phyloP scores from a whole-genome alignment of 1,140 invertebrate genomes.

The Bombus balteatus region DNA sequence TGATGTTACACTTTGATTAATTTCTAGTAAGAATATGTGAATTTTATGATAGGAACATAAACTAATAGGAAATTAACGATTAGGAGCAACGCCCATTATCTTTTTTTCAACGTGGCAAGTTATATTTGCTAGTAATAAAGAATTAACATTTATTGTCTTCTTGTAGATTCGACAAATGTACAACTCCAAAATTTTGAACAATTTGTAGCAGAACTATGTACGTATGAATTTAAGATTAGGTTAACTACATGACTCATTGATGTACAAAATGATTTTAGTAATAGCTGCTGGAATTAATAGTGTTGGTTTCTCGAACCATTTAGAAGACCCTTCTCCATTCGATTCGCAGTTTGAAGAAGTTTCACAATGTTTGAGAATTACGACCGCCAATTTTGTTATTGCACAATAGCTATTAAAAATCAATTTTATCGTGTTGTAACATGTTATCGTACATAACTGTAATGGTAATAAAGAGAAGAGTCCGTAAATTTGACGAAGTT shows the following conservation, averaged over 20 bases:
- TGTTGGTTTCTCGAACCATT: neutral
- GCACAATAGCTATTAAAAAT: neutral
- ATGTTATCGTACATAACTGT: neutral
- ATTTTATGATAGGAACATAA: no score
- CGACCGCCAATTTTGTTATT: neutral
- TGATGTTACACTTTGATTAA: no score
- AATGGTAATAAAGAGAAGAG: neutral
- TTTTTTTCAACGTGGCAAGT: no score
- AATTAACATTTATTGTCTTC: no score
- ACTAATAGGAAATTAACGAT: no score
- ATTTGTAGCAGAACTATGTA: neutral
- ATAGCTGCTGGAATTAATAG: neutral
- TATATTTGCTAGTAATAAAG: no score
- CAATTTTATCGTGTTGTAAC: constrained; percentile 1
- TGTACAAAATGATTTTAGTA: neutral
- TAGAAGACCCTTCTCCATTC: neutral
- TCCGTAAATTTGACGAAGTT: neutral
- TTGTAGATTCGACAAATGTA: no score
- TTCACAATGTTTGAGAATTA: neutral
- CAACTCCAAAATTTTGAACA: no score
- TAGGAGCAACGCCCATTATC: no score
- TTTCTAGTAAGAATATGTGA: no score
- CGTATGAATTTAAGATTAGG: neutral
- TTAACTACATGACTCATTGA: neutral
- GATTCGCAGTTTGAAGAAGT: neutral